A percentile compares a stretch with the other conserved stretches of the same genome.
Evolutionary conservation across 2,888 invertebrate genomes (phyloP).

Genomic region (Nephrocerus scutellatus): DNA sequence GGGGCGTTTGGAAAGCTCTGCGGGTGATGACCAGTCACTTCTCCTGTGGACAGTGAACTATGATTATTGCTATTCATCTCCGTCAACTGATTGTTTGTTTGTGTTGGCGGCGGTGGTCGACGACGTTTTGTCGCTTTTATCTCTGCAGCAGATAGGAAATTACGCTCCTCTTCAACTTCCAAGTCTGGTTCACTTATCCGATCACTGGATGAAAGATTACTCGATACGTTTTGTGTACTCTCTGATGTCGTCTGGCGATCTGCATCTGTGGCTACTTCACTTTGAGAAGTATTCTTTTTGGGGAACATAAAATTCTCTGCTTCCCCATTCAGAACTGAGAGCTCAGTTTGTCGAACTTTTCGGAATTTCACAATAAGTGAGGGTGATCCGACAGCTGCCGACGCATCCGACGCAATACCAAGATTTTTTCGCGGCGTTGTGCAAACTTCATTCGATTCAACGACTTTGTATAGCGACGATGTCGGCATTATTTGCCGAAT

Average conservation of each 20-base stretch:
- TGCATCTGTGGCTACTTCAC: slow-evolving; percentile 49
- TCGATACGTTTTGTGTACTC: slow-evolving; percentile 21
- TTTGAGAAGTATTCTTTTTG: slow-evolving; percentile 49
- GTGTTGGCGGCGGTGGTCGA: slow-evolving; percentile 13
- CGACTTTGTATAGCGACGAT: slow-evolving; percentile 43
- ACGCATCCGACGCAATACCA: slow-evolving; percentile 19
- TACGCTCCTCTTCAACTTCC: slow-evolving; percentile 10
- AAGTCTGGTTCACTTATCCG: slow-evolving; percentile 28
- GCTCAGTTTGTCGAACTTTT: slow-evolving; percentile 65
- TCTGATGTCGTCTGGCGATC: slow-evolving; percentile 50
- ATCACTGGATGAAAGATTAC: slow-evolving; percentile 24
- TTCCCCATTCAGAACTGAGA: slow-evolving; percentile 71
- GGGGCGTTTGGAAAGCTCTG: slow-evolving; percentile 47
- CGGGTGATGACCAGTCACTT: no score
- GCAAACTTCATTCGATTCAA: slow-evolving; percentile 31
- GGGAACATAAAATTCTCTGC: slow-evolving; percentile 85
- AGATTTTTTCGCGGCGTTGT: slow-evolving; percentile 24
- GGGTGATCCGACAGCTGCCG: slow-evolving; percentile 35
- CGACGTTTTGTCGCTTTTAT: slow-evolving; percentile 18
- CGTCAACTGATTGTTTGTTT: no score
- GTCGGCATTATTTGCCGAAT: slow-evolving; percentile 42
- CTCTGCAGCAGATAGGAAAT: slow-evolving; percentile 26
- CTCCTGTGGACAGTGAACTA: no score
- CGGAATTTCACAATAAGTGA: slow-evolving; percentile 66
- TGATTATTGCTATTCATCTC: no score